Percentiles rank a stretch among this genome's conserved stretches.
Conservation (phyloP, 2,113 vertebrate species). For the Gallinago jamesoni region DNA sequence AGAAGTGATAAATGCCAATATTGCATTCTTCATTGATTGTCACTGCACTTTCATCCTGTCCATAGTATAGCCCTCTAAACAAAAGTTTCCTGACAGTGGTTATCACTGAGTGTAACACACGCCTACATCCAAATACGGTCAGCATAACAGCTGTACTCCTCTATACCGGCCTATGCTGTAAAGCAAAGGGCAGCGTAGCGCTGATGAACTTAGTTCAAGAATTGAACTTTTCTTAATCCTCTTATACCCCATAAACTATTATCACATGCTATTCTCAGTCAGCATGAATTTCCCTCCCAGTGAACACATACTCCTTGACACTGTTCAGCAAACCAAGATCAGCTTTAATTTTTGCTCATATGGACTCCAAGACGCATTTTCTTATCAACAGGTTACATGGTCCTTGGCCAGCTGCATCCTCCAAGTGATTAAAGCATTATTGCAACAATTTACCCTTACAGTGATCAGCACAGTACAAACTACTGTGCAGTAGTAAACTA, state of each 20-base stretch:
- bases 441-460: background rate
- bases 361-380: background rate
- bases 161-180: background rate
- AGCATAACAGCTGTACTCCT: background rate
- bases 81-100: background rate
- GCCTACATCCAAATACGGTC: background rate
- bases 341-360: background rate
- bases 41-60: background rate
- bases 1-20: background rate
- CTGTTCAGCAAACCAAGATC: background rate
- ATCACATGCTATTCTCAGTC: background rate
- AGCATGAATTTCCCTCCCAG: background rate
- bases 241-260: background rate
- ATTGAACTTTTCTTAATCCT: background rate
- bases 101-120: rapidly evolving
- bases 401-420: background rate
- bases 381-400: background rate
- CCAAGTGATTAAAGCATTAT: background rate
- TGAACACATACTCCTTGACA: background rate
- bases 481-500: background rate
- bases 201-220: background rate
- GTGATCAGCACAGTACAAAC: background rate
- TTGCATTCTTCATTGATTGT: background rate
- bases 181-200: background rate
- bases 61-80: background rate